phyloP scores from a whole-genome alignment of 2,113 vertebrate species.

The Cryptotis parvus region DNA sequence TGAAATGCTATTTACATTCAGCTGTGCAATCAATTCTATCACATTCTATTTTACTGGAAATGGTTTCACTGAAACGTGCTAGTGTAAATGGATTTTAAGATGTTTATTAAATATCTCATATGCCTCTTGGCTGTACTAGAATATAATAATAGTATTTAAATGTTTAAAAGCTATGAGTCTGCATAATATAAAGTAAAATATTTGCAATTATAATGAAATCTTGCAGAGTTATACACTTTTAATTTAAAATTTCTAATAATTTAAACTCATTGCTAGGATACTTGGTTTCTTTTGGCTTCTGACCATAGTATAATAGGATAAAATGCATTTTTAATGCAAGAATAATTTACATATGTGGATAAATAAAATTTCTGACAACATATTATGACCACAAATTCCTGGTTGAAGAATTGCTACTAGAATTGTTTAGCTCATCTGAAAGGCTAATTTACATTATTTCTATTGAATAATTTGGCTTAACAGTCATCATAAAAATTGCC shows the following conservation, averaged over 20 bases:
- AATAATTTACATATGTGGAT: background rate
- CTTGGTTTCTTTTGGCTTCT: background rate
- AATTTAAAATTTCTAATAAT: constrained; percentile 24
- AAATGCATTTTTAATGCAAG: background rate
- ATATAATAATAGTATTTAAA: constrained; percentile 30
- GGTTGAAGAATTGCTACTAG: background rate
- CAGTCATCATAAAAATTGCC: background rate
- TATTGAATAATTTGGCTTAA: background rate
- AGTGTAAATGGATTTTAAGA: constrained; percentile 38
- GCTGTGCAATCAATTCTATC: background rate
- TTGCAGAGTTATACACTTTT: background rate
- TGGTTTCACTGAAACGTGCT: constrained; percentile 42
- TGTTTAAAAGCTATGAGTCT: background rate
- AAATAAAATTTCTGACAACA: background rate
- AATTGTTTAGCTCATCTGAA: background rate
- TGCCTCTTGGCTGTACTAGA: background rate
- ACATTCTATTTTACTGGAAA: constrained; percentile 29
- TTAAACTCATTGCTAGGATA: background rate
- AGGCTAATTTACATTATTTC: background rate
- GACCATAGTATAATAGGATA: background rate
- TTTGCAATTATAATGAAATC: constrained; percentile 29
- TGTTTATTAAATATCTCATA: constrained; percentile 34
- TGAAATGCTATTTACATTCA: constrained; percentile 49
- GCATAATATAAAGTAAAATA: constrained; percentile 18
- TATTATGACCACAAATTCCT: background rate